Evolutionary conservation across 2,113 vertebrate species (phyloP).

Genomic region (Phoxinus phoxinus): DNA sequence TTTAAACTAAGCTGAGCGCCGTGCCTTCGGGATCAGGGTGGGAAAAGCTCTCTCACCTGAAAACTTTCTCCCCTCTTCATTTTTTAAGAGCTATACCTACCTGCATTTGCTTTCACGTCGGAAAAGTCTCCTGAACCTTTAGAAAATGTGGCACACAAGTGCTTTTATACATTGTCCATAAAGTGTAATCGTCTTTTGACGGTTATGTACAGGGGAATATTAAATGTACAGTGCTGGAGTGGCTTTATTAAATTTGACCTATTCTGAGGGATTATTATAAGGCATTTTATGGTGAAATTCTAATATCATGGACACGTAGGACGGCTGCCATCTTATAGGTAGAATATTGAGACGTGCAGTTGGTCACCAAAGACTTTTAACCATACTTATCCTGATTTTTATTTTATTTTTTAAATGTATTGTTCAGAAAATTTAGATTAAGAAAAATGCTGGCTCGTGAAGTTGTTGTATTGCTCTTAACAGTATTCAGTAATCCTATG

Average conservation of each 20-base stretch:
- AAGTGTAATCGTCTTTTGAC: neutral
- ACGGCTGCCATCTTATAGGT: constrained; percentile 3
- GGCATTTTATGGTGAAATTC: constrained; percentile 23
- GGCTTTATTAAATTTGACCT: constrained; percentile 37
- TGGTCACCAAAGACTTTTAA: constrained; percentile 53
- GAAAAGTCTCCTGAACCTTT: neutral
- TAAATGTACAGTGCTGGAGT: neutral
- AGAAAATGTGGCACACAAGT: neutral
- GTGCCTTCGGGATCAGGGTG: constrained; percentile 50
- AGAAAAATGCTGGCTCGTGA: neutral
- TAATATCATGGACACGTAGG: neutral
- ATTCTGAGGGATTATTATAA: constrained; percentile 27
- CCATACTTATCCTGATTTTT: constrained; percentile 1
- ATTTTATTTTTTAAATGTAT: constrained; percentile 16
- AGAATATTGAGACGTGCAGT: constrained; percentile 15
- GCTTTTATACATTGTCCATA: neutral
- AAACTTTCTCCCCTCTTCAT: constrained; percentile 11
- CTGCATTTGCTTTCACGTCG: neutral
- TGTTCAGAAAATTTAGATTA: neutral
- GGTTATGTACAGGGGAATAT: neutral
- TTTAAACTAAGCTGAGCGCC: constrained; percentile 39
- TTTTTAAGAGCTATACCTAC: constrained; percentile 22
- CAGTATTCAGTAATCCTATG: neutral
- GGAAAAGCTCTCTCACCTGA: constrained; percentile 32
- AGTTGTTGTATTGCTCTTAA: neutral